Evolutionary conservation across 1,140 invertebrate genomes (phyloP).

Genomic region (Trissolcus basalis): DNA sequence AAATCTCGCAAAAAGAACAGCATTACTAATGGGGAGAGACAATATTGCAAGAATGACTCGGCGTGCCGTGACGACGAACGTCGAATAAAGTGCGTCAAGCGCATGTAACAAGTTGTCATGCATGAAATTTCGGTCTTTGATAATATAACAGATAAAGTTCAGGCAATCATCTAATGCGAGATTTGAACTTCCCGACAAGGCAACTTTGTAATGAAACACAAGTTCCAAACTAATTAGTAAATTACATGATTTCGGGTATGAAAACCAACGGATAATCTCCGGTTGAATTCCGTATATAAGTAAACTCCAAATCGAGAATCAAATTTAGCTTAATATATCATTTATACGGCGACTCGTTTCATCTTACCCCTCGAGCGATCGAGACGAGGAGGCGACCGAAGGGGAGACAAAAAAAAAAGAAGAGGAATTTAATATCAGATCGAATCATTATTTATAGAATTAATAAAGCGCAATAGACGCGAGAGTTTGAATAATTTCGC

Average conservation of each 20-base stretch:
- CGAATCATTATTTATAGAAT: slow-evolving; percentile 39
- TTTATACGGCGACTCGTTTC: slow-evolving; percentile 31
- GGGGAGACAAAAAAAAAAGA: slow-evolving; percentile 1
- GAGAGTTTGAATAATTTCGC: slow-evolving; percentile 15
- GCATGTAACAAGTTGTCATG: slow-evolving; percentile 25
- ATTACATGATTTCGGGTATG: slow-evolving; percentile 57
- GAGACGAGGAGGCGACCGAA: neutral
- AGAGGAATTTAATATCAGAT: slow-evolving; percentile 32
- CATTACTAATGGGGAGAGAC: no score
- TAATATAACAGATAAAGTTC: slow-evolving; percentile 61
- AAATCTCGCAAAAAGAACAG: no score
- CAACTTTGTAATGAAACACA: slow-evolving; percentile 61
- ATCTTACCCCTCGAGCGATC: slow-evolving; percentile 20
- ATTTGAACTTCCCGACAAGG: slow-evolving; percentile 51
- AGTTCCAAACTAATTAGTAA: slow-evolving; percentile 62
- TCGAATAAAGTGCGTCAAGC: slow-evolving; percentile 33
- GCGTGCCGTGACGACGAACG: slow-evolving; percentile 13
- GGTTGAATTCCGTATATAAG: slow-evolving; percentile 37
- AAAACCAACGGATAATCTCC: slow-evolving; percentile 47
- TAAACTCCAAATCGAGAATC: slow-evolving; percentile 53
- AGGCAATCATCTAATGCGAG: slow-evolving; percentile 58
- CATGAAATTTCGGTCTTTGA: slow-evolving; percentile 52
- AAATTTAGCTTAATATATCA: slow-evolving; percentile 42
- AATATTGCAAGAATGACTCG: neutral
- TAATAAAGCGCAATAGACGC: slow-evolving; percentile 23